Evolutionary conservation across 2,113 vertebrate genomes (phyloP).

Genomic region (Circaetus cinerascens): DNA sequence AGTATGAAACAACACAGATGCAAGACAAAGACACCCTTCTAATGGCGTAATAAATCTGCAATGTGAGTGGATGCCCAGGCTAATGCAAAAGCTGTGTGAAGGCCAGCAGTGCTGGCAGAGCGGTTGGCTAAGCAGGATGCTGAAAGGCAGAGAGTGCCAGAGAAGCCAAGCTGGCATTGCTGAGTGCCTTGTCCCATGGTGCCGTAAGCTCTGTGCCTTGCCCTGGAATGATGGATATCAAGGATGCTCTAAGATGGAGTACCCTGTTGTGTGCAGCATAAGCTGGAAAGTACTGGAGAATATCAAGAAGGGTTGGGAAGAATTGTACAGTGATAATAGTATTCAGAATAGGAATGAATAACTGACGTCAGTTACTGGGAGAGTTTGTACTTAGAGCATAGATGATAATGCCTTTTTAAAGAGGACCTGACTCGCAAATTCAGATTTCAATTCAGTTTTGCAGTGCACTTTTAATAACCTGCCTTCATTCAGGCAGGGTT

Average conservation of each 20-base stretch:
- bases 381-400: background rate
- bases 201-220: background rate
- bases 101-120: background rate
- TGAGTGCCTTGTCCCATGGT: fast-evolving
- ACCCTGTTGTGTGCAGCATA: background rate
- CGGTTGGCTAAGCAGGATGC: background rate
- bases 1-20: background rate
- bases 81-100: background rate
- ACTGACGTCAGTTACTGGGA: background rate
- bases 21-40: background rate
- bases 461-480: background rate
- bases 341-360: background rate
- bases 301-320: background rate
- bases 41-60: background rate
- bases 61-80: background rate
- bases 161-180: background rate
- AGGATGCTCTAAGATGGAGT: background rate
- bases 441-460: background rate
- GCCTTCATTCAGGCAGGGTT: background rate
- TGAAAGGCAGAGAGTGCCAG: background rate
- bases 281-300: background rate
- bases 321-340: background rate
- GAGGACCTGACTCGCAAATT: background rate
- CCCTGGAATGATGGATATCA: fast-evolving
- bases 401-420: background rate